Conservation (phyloP, 92 coral and sea anemone species). For the Phenganax marumi region DNA sequence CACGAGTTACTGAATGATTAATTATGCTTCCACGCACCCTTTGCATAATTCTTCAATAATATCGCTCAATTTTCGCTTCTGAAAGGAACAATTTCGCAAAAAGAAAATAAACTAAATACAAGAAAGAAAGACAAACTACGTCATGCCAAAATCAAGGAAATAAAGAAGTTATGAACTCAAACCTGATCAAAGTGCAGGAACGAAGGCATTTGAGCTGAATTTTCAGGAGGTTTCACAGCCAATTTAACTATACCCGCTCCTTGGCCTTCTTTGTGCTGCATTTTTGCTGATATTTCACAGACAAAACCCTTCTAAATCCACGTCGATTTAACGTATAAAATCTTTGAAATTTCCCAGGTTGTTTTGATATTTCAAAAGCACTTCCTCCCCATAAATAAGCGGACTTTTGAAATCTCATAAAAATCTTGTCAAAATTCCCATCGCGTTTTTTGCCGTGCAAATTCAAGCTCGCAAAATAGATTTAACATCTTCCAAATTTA, state of each 20-base stretch:
- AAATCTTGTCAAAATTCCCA: neutral
- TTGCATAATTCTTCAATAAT: constrained; percentile 33
- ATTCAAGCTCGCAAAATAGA: neutral
- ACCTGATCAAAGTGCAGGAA: constrained; percentile 37
- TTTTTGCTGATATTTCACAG: neutral
- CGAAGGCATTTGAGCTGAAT: constrained; percentile 1
- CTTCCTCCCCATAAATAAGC: neutral
- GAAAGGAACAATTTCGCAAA: neutral
- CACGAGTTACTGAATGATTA: neutral
- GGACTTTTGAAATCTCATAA: neutral
- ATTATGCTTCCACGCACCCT: constrained; percentile 21
- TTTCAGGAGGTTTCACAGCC: constrained; percentile 27
- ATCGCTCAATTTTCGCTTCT: constrained; percentile 21
- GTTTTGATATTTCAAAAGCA: neutral
- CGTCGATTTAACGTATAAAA: neutral
- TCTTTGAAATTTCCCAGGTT: neutral
- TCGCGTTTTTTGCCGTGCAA: neutral
- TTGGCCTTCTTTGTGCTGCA: constrained; percentile 25
- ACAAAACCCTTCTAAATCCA: neutral
- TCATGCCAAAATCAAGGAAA: neutral
- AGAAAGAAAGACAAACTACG: neutral
- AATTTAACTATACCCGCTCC: constrained; percentile 13
- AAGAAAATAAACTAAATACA: neutral
- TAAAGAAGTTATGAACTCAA: neutral
- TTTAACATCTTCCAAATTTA: neutral